Conservation (phyloP, 1,140 invertebrate genomes). For the Drosophila busckii region DNA sequence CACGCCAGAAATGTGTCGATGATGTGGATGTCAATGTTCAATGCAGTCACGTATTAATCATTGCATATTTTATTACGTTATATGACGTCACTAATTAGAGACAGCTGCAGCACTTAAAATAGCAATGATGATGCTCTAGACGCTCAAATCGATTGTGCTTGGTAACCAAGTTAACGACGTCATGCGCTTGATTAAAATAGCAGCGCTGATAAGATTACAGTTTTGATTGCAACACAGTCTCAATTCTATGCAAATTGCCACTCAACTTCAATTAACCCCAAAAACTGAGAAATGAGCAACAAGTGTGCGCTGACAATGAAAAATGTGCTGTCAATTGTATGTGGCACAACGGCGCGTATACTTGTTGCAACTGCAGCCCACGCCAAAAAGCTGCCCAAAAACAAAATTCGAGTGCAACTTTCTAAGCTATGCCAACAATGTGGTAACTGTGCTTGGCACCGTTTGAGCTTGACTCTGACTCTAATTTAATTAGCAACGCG, state of each 20-base stretch:
- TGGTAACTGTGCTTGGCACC: slow-evolving; percentile 8
- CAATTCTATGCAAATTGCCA: slow-evolving; percentile 61
- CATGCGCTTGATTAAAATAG: slow-evolving; percentile 15
- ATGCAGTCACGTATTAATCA: slow-evolving; percentile 53
- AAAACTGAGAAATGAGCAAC: no score
- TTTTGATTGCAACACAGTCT: slow-evolving; percentile 33
- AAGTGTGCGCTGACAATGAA: slow-evolving; percentile 47
- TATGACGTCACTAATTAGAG: slow-evolving; percentile 51
- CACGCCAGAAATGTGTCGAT: slow-evolving; percentile 25
- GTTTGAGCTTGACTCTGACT: slow-evolving; percentile 34
- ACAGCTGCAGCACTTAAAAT: slow-evolving; percentile 45
- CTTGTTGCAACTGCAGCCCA: slow-evolving; percentile 19
- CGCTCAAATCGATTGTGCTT: not conserved
- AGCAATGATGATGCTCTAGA: slow-evolving; percentile 65
- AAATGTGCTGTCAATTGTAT: slow-evolving; percentile 20
- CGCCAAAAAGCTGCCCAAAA: slow-evolving; percentile 26
- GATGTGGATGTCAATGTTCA: slow-evolving; percentile 5
- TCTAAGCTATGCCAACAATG: slow-evolving; percentile 46
- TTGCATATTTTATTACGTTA: slow-evolving; percentile 27
- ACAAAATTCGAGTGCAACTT: no score
- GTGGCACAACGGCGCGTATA: slow-evolving; percentile 28
- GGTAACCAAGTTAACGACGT: not conserved
- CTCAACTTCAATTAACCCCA: slow-evolving; percentile 66
- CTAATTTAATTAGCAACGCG: slow-evolving; percentile 69
- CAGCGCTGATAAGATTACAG: slow-evolving; percentile 63